Conservation (phyloP, 2,797 vertebrate species). For the Podarcis lilfordi region DNA sequence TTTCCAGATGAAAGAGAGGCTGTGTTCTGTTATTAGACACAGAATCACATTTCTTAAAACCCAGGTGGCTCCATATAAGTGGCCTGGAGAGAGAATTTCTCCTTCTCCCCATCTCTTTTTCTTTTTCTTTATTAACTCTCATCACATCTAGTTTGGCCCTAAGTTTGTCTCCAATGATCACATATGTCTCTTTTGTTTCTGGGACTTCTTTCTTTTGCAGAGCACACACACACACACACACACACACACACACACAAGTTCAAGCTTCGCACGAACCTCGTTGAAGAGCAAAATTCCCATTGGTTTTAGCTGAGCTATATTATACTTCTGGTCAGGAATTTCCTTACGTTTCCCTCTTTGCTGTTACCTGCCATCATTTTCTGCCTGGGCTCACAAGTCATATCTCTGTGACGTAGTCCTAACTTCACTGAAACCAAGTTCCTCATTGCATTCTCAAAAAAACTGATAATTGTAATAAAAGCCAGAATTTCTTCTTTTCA, state of each 20-base stretch:
- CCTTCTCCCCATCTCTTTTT: constrained; percentile 19
- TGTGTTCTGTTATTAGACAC: not conserved
- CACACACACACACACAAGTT: not conserved
- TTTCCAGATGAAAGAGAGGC: constrained; percentile 34
- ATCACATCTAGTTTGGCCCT: not conserved
- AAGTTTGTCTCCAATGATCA: not conserved
- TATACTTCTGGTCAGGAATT: not conserved
- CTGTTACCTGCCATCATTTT: not conserved
- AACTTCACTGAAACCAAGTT: not conserved
- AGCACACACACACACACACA: no score
- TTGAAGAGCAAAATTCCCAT: not conserved
- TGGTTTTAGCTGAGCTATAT: not conserved
- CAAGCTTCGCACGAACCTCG: not conserved
- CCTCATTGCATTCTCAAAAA: not conserved
- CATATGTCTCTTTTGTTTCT: not conserved
- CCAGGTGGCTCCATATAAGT: not conserved
- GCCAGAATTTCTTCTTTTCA: not conserved
- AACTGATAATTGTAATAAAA: not conserved
- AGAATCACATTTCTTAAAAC: constrained; percentile 30
- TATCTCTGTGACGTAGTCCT: not conserved
- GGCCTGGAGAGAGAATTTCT: not conserved
- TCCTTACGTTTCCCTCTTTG: not conserved
- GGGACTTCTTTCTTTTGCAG: not conserved
- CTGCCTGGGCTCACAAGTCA: not conserved
- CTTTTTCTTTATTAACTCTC: not conserved